Conservation (phyloP, 2,113 vertebrate species). For the Donacobius atricapilla region DNA sequence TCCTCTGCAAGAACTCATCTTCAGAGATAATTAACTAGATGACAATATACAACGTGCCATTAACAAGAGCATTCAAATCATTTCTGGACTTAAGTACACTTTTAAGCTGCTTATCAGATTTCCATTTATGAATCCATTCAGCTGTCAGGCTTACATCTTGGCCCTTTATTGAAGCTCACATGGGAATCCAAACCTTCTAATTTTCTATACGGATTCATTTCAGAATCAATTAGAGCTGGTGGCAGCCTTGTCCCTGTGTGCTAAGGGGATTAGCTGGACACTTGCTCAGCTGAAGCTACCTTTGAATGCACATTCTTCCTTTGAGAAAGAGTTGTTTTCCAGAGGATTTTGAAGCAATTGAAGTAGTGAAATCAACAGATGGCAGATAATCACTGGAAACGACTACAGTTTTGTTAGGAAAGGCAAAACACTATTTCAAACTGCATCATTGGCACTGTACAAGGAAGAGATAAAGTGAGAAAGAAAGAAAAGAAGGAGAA, state of each 20-base stretch:
- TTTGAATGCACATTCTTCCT: constrained; percentile 73
- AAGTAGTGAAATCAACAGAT: constrained; percentile 82
- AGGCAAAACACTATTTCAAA: constrained; percentile 32
- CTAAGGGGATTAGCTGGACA: constrained; percentile 84
- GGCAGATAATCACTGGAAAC: constrained; percentile 75
- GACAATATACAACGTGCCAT: constrained; percentile 77
- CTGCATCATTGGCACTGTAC: background rate
- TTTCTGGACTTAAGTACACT: constrained; percentile 79
- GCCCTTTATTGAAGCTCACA: constrained; percentile 77
- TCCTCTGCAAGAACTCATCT: constrained; percentile 73
- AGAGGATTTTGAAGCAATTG: constrained; percentile 70
- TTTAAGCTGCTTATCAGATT: constrained; percentile 86
- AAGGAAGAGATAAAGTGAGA: background rate
- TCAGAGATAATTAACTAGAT: constrained; percentile 81
- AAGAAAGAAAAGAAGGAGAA: rapidly evolving
- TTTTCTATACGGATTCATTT: constrained; percentile 85
- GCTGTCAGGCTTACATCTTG: constrained; percentile 80
- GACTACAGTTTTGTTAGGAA: constrained; percentile 59
- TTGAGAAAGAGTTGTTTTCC: constrained; percentile 74
- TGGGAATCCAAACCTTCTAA: constrained; percentile 84
- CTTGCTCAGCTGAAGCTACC: constrained; percentile 79
- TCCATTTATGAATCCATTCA: constrained; percentile 79
- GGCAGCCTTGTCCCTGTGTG: constrained; percentile 79
- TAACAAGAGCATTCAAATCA: constrained; percentile 80
- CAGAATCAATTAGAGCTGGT: constrained; percentile 92